Base-by-base conservation (phyloP, 2,113 vertebrate genomes). In the Pseudopodoces humilis region DNA sequence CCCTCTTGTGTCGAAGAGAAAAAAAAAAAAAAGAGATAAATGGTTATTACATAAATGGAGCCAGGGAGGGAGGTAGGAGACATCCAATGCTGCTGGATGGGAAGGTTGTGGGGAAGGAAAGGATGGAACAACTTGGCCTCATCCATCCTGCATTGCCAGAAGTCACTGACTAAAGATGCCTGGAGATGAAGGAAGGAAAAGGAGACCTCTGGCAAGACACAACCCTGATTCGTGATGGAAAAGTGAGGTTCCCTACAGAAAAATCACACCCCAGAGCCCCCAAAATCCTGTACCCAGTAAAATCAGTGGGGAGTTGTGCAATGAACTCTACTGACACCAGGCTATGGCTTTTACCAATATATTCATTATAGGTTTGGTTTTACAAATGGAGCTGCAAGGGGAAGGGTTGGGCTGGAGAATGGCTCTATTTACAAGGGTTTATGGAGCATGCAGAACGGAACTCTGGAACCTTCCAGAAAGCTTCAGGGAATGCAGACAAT, bases 301-400 rank as follows among this genome's bases (percentile, higher is more conserved):
- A 68, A 94, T 94, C 95, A 97, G 86, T 64, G 65, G 74, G 91
- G 93, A 96, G 94, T 92, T 97, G 93, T 87, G 63, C 81, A 82
- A 92, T 82, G 91, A 97, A 96, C 95, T 95, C 96, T 87, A 83
- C 96, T 97, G 96, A 96, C 74, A 88, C 94, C 70, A 90, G 94
- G 95, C 89, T 96, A 97, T 97, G 96, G 96, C 96, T 95, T 95
- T 94, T 95, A 89, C 91, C 14, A 4, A 82, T 81, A 89, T 64
- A 82, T 56, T 95, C 69, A 78, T 94, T 83, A 68, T 23, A 95
- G 77, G 83, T 95, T 97, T 92, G 72, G 81, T 71, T 95, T 87
- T 37, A 91, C 74, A 71, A 30, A 82, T 58, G 86, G 86, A 79
- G 28, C 18, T 76, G 53, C 0, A 18, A 67, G 83, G 49, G 46